Evolutionary conservation across 2,888 invertebrate species (phyloP).

Genomic region (Priocnemis perturbator): DNA sequence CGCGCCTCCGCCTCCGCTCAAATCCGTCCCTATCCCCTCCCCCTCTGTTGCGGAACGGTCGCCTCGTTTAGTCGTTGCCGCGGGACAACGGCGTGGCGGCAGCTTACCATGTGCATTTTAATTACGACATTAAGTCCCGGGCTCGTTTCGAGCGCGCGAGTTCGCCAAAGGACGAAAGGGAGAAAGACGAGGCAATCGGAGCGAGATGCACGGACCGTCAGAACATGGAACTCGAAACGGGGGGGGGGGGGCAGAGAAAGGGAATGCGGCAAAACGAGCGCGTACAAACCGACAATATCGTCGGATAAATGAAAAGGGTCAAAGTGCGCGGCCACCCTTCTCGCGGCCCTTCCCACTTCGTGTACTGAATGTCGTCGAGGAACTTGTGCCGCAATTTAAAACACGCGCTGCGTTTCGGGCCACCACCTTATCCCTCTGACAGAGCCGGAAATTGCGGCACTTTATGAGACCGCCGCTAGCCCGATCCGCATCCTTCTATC

Average conservation of each 20-base stretch:
- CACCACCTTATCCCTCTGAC: slow-evolving; percentile 2
- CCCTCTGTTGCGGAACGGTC: slow-evolving; percentile 35
- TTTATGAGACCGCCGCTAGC: slow-evolving; percentile 50
- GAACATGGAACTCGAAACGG: neutral
- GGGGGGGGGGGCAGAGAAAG: neutral
- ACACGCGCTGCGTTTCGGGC: slow-evolving; percentile 28
- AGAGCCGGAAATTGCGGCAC: slow-evolving; percentile 53
- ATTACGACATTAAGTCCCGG: slow-evolving; percentile 66
- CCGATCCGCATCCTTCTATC: slow-evolving; percentile 37
- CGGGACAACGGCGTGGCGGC: slow-evolving; percentile 58
- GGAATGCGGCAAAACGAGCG: slow-evolving; percentile 2
- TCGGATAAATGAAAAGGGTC: slow-evolving; percentile 10
- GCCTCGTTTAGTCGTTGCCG: slow-evolving; percentile 58
- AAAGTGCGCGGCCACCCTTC: slow-evolving; percentile 7
- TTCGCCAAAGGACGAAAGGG: slow-evolving; percentile 3
- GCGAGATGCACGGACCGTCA: neutral
- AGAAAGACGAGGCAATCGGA: slow-evolving; percentile 7
- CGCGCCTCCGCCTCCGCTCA: neutral
- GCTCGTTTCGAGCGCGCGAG: slow-evolving; percentile 47
- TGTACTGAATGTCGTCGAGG: slow-evolving; percentile 6
- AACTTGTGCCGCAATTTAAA: slow-evolving; percentile 41
- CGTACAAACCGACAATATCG: slow-evolving; percentile 7
- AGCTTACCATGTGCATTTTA: slow-evolving; percentile 69
- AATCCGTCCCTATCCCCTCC: neutral
- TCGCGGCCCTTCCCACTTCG: slow-evolving; percentile 7